A percentile compares a stretch with the other conserved stretches of the same genome.
Evolutionary conservation across 2,113 vertebrate genomes (phyloP).

Genomic region (Hassar affinis): DNA sequence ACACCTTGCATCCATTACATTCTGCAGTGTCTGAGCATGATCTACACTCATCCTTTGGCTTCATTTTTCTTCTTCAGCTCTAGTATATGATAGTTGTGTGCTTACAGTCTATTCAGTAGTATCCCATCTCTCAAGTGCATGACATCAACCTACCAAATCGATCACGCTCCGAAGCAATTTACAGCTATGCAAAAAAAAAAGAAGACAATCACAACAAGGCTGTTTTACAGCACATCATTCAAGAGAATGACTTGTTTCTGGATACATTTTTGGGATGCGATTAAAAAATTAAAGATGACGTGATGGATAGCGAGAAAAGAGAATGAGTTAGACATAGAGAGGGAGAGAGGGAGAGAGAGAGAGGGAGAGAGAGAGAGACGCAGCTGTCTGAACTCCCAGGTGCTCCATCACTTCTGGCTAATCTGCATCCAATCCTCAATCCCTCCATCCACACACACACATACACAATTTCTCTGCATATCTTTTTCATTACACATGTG

Average conservation of each 20-base stretch:
- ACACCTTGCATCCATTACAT: not conserved
- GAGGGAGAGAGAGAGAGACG: not conserved
- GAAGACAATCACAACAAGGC: not conserved
- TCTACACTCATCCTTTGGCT: slow-evolving; percentile 39
- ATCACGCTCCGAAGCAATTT: slow-evolving; percentile 11
- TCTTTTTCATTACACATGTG: not conserved
- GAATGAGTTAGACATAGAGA: not conserved
- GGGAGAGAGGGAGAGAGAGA: not conserved
- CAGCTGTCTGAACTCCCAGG: slow-evolving; percentile 45
- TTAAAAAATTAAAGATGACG: not conserved
- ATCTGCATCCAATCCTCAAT: slow-evolving; percentile 30
- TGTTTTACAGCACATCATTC: slow-evolving; percentile 2
- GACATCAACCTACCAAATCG: not conserved
- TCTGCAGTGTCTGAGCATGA: not conserved
- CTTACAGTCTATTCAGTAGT: slow-evolving; percentile 26
- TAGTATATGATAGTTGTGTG: not conserved
- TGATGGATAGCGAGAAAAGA: not conserved
- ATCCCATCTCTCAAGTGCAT: not conserved
- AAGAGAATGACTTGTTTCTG: slow-evolving; percentile 15
- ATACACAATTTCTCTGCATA: slow-evolving; percentile 2
- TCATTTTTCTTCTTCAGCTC: slow-evolving; percentile 6
- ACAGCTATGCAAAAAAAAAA: slow-evolving; percentile 2
- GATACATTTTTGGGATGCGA: slow-evolving; percentile 3
- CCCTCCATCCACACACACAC: slow-evolving; percentile 14
- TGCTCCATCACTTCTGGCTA: slow-evolving; percentile 39